phyloP scores from a whole-genome alignment of 2,888 invertebrate species.

The Dyspetes luteomarginatus region DNA sequence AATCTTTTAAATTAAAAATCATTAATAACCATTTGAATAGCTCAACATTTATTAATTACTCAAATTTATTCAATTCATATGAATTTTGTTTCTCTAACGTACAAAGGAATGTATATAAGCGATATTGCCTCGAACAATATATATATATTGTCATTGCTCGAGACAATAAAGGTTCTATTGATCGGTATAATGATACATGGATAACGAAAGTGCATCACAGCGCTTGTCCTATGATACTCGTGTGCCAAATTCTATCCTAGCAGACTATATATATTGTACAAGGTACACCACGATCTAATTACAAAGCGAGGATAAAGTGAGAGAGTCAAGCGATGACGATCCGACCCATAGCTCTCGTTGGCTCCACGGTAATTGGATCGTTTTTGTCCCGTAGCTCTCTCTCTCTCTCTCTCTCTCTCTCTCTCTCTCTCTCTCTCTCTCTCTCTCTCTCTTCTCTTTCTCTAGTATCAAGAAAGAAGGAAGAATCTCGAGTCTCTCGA shows the following conservation, averaged over 20 bases:
- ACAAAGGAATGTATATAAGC: no score
- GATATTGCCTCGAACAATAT: not conserved
- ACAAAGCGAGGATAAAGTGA: conserved; percentile 18
- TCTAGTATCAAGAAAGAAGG: not conserved
- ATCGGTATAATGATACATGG: conserved; percentile 14
- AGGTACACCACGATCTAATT: conserved; percentile 24
- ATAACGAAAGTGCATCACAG: conserved; percentile 9
- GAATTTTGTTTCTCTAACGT: no score
- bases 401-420: not conserved
- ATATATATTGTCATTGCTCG: not conserved
- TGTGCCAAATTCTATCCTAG: not conserved
- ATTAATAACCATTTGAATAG: no score
- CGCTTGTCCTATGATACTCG: not conserved
- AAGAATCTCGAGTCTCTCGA: not conserved
- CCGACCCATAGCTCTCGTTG: conserved; percentile 15
- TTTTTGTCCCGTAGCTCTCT: not conserved
- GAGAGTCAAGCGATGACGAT: conserved; percentile 2
- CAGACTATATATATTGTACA: not conserved
- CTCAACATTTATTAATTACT: no score
- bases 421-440: not conserved
- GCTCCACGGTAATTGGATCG: conserved; percentile 27
- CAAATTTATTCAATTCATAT: no score
- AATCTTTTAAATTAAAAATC: no score
- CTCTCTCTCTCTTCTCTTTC: no score
- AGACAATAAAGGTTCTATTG: conserved; percentile 2